phyloP scores from a whole-genome alignment of 2,888 invertebrate species.

The Tineola bisselliella region DNA sequence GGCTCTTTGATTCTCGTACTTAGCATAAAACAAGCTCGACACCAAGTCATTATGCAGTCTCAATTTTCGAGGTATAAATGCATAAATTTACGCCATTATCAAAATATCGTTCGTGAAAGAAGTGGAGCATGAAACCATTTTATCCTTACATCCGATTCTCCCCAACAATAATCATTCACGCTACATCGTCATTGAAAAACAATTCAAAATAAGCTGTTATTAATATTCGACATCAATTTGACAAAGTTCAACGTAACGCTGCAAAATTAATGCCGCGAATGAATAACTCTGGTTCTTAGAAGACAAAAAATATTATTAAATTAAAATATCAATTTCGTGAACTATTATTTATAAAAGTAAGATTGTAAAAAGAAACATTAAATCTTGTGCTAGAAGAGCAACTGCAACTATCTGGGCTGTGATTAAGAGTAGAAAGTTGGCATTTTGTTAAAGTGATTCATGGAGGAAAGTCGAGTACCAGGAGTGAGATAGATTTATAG shows the following conservation, averaged over 20 bases:
- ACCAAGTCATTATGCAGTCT: slow-evolving; percentile 60
- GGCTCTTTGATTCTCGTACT: slow-evolving; percentile 55
- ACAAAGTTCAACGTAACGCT: too few species aligned
- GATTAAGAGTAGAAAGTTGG: slow-evolving; percentile 11
- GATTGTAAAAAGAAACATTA: background rate
- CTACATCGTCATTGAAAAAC: too few species aligned
- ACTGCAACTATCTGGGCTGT: slow-evolving; percentile 3
- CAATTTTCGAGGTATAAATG: slow-evolving; percentile 53
- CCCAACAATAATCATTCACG: too few species aligned
- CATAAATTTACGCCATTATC: slow-evolving; percentile 63
- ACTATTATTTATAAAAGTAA: background rate
- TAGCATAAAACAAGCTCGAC: slow-evolving; percentile 65
- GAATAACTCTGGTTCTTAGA: too few species aligned
- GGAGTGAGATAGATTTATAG: slow-evolving; percentile 45
- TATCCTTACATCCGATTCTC: slow-evolving; percentile 19
- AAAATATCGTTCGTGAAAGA: slow-evolving; percentile 60
- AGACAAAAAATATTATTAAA: too few species aligned
- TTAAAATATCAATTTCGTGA: too few species aligned
- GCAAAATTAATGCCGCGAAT: too few species aligned
- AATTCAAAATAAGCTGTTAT: too few species aligned
- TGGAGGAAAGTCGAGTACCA: slow-evolving; percentile 30
- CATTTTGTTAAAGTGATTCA: slow-evolving; percentile 35
- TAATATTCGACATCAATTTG: too few species aligned
- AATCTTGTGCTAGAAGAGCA: slow-evolving; percentile 2
- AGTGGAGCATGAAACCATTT: slow-evolving; percentile 47